Percentiles rank a stretch among this genome's conserved stretches.
phyloP scores from a whole-genome alignment of 2,888 invertebrate species.

The Drosophila atroscutellata region DNA sequence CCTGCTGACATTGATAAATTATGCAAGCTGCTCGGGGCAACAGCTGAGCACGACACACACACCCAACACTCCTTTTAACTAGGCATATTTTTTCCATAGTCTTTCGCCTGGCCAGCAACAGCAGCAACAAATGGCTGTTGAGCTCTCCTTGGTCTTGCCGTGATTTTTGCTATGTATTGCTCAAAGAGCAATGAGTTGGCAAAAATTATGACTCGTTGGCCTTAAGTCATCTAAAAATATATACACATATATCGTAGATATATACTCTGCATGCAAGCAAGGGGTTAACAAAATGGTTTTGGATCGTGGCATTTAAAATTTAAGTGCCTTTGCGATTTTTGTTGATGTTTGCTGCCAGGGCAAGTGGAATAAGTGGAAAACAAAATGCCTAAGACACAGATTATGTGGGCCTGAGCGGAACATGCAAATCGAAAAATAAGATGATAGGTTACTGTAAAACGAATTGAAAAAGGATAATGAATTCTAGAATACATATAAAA shows the following conservation, averaged over 20 bases:
- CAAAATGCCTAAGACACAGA: constrained; percentile 12
- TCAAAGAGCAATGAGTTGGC: constrained; percentile 73
- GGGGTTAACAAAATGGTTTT: constrained; percentile 53
- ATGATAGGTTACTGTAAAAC: neutral
- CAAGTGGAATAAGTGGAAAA: constrained; percentile 36
- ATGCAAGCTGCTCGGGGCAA: constrained; percentile 59
- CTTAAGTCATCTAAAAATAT: constrained; percentile 64
- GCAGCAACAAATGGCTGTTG: constrained; percentile 67
- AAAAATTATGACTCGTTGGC: constrained; percentile 70
- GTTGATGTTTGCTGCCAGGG: constrained; percentile 26
- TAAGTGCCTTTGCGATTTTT: constrained; percentile 55
- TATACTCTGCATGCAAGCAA: constrained; percentile 14
- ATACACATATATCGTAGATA: neutral
- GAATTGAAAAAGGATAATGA: accelerated
- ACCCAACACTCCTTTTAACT: constrained; percentile 10
- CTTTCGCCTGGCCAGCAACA: constrained; percentile 9
- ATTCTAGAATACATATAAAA: neutral
- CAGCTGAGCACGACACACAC: constrained; percentile 46
- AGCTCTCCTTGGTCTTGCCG: constrained; percentile 43
- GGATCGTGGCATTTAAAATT: constrained; percentile 67
- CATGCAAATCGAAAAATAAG: neutral
- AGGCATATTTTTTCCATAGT: constrained; percentile 15
- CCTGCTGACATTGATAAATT: constrained; percentile 78
- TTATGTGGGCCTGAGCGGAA: neutral
- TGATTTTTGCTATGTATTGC: constrained; percentile 53